These are phyloP conservation scores for Procambarus clarkii DNA, from an alignment of 1,140 invertebrate genomes.

Conservation along the genomic window DNA sequence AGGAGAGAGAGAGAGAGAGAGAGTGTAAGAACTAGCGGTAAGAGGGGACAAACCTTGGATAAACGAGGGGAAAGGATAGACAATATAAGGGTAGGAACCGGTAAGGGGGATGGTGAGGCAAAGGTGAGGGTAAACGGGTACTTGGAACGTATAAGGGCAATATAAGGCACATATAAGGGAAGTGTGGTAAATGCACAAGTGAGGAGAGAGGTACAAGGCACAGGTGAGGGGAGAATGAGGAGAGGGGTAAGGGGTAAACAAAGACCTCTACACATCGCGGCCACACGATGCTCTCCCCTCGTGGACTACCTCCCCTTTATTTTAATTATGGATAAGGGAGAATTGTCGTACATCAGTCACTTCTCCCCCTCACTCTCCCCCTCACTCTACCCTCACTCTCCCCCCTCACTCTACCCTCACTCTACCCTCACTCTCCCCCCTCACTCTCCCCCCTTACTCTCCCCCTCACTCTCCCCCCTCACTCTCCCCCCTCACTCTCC, in stretches of 20 bases:
- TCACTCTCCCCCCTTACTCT: not conserved
- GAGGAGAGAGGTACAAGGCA: not conserved
- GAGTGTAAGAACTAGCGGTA: not conserved
- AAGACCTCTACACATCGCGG: too few relatives aligned
- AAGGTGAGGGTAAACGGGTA: not conserved
- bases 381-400: not conserved
- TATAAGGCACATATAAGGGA: too few relatives aligned
- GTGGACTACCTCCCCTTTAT: too few relatives aligned
- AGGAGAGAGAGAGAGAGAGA: not conserved
- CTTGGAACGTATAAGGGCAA: too few relatives aligned
- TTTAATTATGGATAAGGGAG: too few relatives aligned
- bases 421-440: not conserved
- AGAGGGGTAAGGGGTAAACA: too few relatives aligned
- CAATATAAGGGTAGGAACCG: not conserved
- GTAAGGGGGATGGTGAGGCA: not conserved
- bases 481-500: too few relatives aligned
- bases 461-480: not conserved
- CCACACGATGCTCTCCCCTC: too few relatives aligned
- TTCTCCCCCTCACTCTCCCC: not conserved
- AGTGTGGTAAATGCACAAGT: too few relatives aligned
- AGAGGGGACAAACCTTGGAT: too few relatives aligned
- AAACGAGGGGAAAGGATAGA: not conserved
- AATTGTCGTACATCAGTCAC: too few relatives aligned
- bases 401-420: too few relatives aligned
- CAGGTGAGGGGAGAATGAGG: not conserved